Conservation (phyloP, 2,888 invertebrate genomes). For the Dynastes maya region DNA sequence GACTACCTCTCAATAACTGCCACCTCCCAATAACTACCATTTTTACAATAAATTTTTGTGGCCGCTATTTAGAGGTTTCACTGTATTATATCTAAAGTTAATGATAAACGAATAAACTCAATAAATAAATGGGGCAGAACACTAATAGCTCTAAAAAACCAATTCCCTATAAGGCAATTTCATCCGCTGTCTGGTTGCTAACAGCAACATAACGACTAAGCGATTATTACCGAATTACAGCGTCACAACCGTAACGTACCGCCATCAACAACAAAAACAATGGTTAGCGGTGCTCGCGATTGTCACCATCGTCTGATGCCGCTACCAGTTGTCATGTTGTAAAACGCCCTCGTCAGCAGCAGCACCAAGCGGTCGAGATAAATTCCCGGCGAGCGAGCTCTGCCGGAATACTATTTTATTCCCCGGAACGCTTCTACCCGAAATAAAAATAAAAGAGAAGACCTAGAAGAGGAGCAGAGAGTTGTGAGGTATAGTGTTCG, state of each 20-base stretch:
- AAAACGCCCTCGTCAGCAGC: constrained; percentile 19
- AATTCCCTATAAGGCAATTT: no score
- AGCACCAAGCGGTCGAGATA: not conserved
- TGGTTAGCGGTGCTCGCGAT: not conserved
- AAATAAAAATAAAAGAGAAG: constrained; percentile 39
- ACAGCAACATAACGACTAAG: no score
- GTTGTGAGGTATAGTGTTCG: constrained; percentile 14
- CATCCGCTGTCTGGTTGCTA: no score
- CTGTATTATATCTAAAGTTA: no score
- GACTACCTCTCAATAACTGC: no score
- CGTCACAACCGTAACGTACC: not conserved
- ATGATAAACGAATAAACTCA: no score
- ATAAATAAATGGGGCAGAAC: no score
- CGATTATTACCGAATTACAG: constrained; percentile 17
- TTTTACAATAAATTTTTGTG: no score
- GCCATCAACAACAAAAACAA: not conserved
- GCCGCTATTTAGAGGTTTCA: no score
- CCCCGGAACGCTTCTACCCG: not conserved
- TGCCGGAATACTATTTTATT: constrained; percentile 24
- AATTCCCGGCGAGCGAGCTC: not conserved
- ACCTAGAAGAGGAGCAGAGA: not conserved
- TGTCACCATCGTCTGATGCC: not conserved
- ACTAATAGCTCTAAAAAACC: no score
- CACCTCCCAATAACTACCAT: no score
- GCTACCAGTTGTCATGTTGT: not conserved